Evolutionary conservation across 1,140 invertebrate genomes (phyloP), one percentile per base, ranked within the genome.

Genomic region (Euura saliciscinereae): DNA sequence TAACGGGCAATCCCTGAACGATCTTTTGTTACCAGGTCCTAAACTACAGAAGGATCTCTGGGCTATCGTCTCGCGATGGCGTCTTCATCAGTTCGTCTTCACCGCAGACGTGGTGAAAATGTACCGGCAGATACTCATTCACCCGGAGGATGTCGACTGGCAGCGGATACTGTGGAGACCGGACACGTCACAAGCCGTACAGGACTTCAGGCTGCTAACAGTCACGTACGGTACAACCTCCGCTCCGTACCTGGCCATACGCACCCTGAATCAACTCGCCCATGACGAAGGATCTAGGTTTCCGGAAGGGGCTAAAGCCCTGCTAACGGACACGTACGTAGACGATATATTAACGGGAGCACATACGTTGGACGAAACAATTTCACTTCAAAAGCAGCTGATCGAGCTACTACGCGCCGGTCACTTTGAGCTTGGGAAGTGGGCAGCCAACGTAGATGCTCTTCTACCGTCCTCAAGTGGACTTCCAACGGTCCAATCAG

Each of bases 101-200:
- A 73, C 70, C 6, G 78, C 71, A 2, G 86, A 87, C 71, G 76
- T 85, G 42, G 71, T 73, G 42, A 83, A 86, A 75, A 80, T 82
- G 79, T 86, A 78, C 75, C 51, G 82, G 45, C 79, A 82, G 74
- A 72, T 82, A 10, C n/a, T 68, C 43, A 70, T 86, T 3, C 59
- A 75, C 5, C 10, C 64, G 5, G 67, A 77, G 43, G 74, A 84
- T 71, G 45, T 71, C 44, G 68, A 76, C 2, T 75, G 79, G 44
- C 80, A 83, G 70, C 70, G 79, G 59, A 84, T 87, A n/a, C 13
- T 86, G 0, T 87, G 85, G 78, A 65, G 80, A 13, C 44, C 70
- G 69, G 70, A 75, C 64, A 69, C 69, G 13, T 43, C 68, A 65
- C 46, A 74, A 45, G 44, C 43, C 13, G 66, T 78, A 10, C 66